Conservation (phyloP, 37 sponge, comb jelly and placozoan species). For the Aplysina aerophoba region DNA sequence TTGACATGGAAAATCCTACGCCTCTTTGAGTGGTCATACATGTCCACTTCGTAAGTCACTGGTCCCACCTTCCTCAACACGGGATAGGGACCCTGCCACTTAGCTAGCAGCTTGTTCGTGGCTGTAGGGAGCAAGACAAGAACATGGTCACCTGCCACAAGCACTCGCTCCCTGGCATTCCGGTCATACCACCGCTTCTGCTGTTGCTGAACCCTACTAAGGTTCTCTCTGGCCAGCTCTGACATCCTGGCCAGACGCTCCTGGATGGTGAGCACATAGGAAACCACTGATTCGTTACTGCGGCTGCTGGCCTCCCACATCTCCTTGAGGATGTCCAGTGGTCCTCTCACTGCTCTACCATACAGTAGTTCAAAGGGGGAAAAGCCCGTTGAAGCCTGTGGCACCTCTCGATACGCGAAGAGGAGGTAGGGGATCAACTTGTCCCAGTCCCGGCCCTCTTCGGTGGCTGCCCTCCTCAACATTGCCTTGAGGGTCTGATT, state of each 20-base stretch:
- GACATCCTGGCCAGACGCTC: slow-evolving; percentile 31
- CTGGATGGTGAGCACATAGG: slow-evolving; percentile 32
- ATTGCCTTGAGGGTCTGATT: slow-evolving; percentile 51
- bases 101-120: slow-evolving; percentile 20
- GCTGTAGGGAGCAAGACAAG: slow-evolving; percentile 55
- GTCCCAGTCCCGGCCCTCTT: slow-evolving; percentile 47
- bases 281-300: slow-evolving; percentile 29
- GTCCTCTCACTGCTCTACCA: slow-evolving; percentile 50
- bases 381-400: slow-evolving; percentile 50
- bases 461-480: slow-evolving; percentile 3
- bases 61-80: slow-evolving; percentile 17
- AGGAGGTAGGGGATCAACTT: slow-evolving; percentile 36
- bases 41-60: slow-evolving; percentile 45
- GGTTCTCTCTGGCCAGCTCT: slow-evolving; percentile 35
- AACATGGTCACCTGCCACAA: slow-evolving; percentile 62
- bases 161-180: slow-evolving; percentile 16
- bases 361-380: slow-evolving; percentile 61
- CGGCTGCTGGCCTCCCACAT: slow-evolving; percentile 27
- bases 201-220: slow-evolving; percentile 1
- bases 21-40: slow-evolving; percentile 23
- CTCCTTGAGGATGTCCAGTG: slow-evolving; percentile 55
- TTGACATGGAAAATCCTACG: slow-evolving; percentile 37
- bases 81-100: slow-evolving; percentile 63
- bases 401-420: slow-evolving; percentile 57
- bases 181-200: slow-evolving; percentile 58